phyloP scores from a whole-genome alignment of 2,113 vertebrate genomes.

The Dipodomys ordii region DNA sequence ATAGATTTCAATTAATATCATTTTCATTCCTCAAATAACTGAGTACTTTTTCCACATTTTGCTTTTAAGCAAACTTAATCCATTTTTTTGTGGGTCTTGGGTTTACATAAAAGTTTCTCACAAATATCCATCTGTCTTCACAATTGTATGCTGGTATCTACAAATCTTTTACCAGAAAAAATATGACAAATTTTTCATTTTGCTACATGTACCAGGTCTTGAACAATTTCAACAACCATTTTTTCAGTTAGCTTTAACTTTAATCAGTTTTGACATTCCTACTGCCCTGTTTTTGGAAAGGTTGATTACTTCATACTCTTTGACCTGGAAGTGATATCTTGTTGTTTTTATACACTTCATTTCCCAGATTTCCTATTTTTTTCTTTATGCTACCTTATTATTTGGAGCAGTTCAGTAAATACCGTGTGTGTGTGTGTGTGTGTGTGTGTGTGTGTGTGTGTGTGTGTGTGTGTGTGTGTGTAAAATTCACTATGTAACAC shows the following conservation, averaged over 20 bases:
- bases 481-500: neutral
- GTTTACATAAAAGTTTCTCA: neutral
- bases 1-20: neutral
- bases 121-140: neutral
- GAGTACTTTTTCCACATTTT: neutral
- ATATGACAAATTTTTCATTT: neutral
- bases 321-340: conserved; percentile 51
- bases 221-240: conserved; percentile 44
- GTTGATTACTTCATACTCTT: conserved; percentile 62
- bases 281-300: conserved; percentile 17
- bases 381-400: neutral
- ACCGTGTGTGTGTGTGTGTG: neutral
- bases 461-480: neutral
- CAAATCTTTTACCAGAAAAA: conserved; percentile 25
- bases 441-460: neutral
- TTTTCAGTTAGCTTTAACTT: conserved; percentile 47
- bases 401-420: neutral
- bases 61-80: neutral
- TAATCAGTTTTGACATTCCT: conserved; percentile 59
- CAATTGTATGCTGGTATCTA: conserved; percentile 20
- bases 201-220: neutral
- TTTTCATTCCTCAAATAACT: neutral
- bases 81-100: neutral
- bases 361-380: neutral
- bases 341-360: conserved; percentile 24